Conservation (phyloP, 64 coral and sea anemone species). For the Acropora yongei region DNA sequence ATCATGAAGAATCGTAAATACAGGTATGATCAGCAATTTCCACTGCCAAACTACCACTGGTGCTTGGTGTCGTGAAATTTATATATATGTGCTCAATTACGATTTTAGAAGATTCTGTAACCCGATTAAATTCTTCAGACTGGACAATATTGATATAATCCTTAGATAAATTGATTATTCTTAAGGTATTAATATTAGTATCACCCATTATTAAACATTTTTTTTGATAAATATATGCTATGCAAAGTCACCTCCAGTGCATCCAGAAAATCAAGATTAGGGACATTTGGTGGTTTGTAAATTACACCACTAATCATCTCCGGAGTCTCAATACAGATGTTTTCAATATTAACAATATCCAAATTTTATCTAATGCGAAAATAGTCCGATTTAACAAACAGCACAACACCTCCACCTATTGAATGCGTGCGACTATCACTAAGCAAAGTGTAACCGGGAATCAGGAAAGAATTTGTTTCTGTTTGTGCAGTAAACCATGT, state of each 20-base stretch:
- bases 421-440: not conserved
- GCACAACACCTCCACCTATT: not conserved
- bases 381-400: not conserved
- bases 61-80: constrained; percentile 22
- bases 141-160: not conserved
- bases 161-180: constrained; percentile 26
- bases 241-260: constrained; percentile 14
- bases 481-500: not conserved
- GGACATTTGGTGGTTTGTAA: constrained; percentile 20
- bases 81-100: constrained; percentile 48
- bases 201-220: constrained; percentile 54
- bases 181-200: constrained; percentile 38
- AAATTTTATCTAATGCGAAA: not conserved
- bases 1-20: constrained; percentile 43
- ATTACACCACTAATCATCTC: constrained; percentile 39
- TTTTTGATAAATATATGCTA: not conserved
- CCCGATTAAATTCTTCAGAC: constrained; percentile 31
- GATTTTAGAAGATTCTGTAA: constrained; percentile 27
- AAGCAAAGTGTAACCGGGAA: not conserved
- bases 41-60: constrained; percentile 47
- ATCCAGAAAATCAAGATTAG: constrained; percentile 10
- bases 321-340: constrained; percentile 47
- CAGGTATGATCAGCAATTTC: not conserved
- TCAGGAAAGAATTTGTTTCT: not conserved
- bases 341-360: constrained; percentile 11